Evolutionary conservation across 1,140 invertebrate species (phyloP).

Genomic region (Dinoponera quadriceps): DNA sequence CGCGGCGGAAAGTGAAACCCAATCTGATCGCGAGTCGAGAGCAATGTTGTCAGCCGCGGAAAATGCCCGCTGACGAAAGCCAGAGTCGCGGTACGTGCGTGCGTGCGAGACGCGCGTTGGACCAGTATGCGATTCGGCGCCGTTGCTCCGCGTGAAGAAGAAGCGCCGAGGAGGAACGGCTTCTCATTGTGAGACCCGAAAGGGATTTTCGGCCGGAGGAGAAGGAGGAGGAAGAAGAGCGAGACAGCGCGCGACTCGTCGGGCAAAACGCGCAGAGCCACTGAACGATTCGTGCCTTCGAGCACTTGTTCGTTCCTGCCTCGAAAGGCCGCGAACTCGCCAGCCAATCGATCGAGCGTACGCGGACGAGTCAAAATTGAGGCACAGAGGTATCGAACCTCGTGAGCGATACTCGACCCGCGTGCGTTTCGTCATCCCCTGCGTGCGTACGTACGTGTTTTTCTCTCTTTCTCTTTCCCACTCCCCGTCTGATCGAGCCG

Average conservation of each 20-base stretch:
- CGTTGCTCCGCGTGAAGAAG: conserved; percentile 20
- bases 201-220: neutral
- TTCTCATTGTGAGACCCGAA: neutral
- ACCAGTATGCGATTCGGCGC: conserved; percentile 53
- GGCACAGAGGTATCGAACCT: neutral
- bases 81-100: conserved; percentile 70
- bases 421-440: conserved; percentile 2
- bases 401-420: neutral
- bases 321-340: neutral
- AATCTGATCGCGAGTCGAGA: conserved; percentile 28
- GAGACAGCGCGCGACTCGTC: neutral
- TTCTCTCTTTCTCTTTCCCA: too few species aligned
- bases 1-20: conserved; percentile 23
- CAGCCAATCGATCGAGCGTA: conserved; percentile 39
- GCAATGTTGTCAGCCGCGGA: conserved; percentile 65
- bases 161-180: neutral
- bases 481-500: too few species aligned
- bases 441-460: too few species aligned
- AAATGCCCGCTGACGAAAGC: conserved; percentile 76
- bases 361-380: conserved; percentile 29
- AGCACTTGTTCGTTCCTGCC: too few species aligned
- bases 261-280: neutral
- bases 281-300: neutral
- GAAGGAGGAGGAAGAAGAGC: neutral
- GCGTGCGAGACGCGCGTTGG: conserved; percentile 37